These are phyloP conservation scores for Mellivora capensis DNA, from an alignment of 2,113 vertebrate genomes.

Conservation along the genomic window DNA sequence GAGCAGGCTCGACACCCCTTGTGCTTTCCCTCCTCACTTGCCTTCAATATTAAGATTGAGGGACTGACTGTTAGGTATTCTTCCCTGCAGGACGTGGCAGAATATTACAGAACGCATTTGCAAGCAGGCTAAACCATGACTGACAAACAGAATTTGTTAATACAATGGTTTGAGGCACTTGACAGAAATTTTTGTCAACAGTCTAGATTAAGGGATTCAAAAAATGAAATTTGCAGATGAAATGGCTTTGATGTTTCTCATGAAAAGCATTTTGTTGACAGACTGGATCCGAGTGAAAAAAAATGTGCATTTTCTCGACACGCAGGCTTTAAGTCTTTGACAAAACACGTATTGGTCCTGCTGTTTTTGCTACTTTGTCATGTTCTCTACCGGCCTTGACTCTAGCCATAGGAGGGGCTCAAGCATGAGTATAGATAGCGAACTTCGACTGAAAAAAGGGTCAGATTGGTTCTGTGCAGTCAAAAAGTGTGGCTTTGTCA, in stretches of 20 bases:
- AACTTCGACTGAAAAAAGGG: neutral
- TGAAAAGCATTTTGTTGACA: slow-evolving; percentile 84
- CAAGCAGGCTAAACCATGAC: slow-evolving; percentile 78
- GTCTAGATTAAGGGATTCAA: slow-evolving; percentile 82
- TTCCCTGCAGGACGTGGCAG: slow-evolving; percentile 49
- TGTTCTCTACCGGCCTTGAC: slow-evolving; percentile 54
- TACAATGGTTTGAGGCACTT: slow-evolving; percentile 82
- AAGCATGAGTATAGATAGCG: neutral
- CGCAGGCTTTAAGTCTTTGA: slow-evolving; percentile 77
- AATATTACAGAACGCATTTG: slow-evolving; percentile 65
- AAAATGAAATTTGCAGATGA: slow-evolving; percentile 83
- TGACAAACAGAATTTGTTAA: slow-evolving; percentile 85
- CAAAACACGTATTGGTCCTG: slow-evolving; percentile 77
- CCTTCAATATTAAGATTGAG: slow-evolving; percentile 62
- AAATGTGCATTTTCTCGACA: slow-evolving; percentile 77
- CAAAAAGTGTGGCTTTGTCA: neutral
- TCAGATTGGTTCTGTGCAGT: neutral
- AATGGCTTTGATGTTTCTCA: slow-evolving; percentile 82
- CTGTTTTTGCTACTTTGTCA: slow-evolving; percentile 76
- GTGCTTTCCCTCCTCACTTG: slow-evolving; percentile 41
- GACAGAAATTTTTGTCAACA: slow-evolving; percentile 85
- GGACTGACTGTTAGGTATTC: slow-evolving; percentile 41
- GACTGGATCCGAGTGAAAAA: slow-evolving; percentile 79
- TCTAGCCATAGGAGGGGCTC: slow-evolving; percentile 53
- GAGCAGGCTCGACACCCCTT: neutral